Base-by-base conservation (phyloP, 1,140 invertebrate genomes). In the Zaprionus vittiger region DNA sequence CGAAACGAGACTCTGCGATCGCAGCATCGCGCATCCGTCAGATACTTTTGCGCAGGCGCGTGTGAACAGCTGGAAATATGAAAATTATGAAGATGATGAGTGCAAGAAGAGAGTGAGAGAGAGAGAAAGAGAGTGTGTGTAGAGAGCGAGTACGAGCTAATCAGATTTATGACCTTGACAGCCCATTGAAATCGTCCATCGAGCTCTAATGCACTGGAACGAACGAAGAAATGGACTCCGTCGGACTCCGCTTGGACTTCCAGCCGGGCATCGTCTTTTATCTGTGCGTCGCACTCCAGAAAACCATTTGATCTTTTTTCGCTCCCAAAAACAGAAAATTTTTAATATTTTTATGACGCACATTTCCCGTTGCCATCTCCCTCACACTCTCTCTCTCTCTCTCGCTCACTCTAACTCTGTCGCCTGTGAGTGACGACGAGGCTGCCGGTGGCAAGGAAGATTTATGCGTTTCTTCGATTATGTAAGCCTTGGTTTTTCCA, bases 291-390 rank as follows among this genome's bases (percentile, higher is more conserved):
- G 34, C 62, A 73, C 70, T 77, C 49, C 62, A 73, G 60, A 65
- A 55, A 77, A 47, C 26, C 62, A 73, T 76, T 77, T 72, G 65
- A 69, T 79, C 63, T 63, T 65, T 71, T 76, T 63, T 68, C 59
- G 52, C 49, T 52, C n/a, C 49, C 24, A 73, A 38, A 64, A 34
- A 56, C 4, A 22, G 22, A 71, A 47, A 81, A 82, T 83, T 81
- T 90, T 90, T 84, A 90, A 89, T 89, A 89, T 89, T 90, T 89
- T 89, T 89, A 89, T 89, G 84, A 89, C 77, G 84, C 85, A 84
- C 84, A 89, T 90, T 89, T 90, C 84, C 84, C 84, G 81, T 73
- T 87, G 81, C 73, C 26, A 12, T 28, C 55, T 47, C 22, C 28
- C n/a, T 34, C 41, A n/a, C 34, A 12, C 44, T 37, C 52, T 37